Base-by-base conservation (phyloP, 1,140 invertebrate genomes). In the Meteorus sp. region DNA sequence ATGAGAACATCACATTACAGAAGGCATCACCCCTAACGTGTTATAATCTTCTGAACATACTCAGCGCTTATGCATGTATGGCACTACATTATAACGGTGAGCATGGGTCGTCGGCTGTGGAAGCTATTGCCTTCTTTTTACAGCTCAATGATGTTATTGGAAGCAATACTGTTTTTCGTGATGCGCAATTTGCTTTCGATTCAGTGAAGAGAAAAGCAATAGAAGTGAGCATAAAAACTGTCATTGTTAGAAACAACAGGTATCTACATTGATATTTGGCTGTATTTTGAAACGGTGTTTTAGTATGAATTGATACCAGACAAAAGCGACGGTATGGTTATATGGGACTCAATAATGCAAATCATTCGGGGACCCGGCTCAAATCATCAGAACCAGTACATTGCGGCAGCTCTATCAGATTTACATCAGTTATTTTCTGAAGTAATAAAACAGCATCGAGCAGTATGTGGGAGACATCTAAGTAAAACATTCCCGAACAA, bases 11-110 rank as follows among this genome's bases (percentile, higher is more conserved):
- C 64, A 65, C 64, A 59, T 83, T 86, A 62, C 68, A 89, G 86
- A 85, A 82, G 76, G 77, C 82, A 15, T 71, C 80, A 22, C 86
- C 89, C 25, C 83, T 78, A 61, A 77, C 91, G n/a, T 79, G 81
- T 61, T 88, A 81, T 63, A 91, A 90, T 70, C 74, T 91, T 7
- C 76, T 85, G 44, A 92, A 92, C 73, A 81, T 91, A 1, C 59
- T 91, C 4, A 80, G 83, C 17, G 81, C 87, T 9, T 92, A 91
- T 70, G 81, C 82, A 1, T 88, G 86, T 52, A 81, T 81, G 8
- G 77, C 81, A 25, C 77, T 88, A 15, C 87, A 87, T 70, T 90
- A 88, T 63, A 86, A 87, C 68, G 89, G 89, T 19, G 89, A 91
- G 65, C 81, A 86, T 71, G 6, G n/a, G n/a, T 33, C 31, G 3